Evolutionary conservation across 2,113 vertebrate species (phyloP), one percentile per base, ranked within the genome.

Genomic region (Bungarus multicinctus): DNA sequence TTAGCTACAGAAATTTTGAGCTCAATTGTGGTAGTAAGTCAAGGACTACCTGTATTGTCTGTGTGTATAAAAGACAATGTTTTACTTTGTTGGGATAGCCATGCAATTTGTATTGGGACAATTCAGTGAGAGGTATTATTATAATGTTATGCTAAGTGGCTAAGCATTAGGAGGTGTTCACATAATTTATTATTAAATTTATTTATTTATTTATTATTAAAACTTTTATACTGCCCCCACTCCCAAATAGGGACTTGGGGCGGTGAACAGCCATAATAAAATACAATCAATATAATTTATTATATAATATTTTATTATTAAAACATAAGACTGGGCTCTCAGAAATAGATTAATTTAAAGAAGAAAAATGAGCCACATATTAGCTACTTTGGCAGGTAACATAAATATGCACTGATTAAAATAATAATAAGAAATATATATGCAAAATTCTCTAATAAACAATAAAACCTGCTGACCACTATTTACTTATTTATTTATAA

Each of bases 371-470:
- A 86, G 45, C 39, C 10, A 47, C 30, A 55, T 43, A 39, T 64
- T 91, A 69, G 43, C 88, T 30, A 34, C 9, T 9, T 60, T 47
- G 6, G 3, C 6, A 52, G 14, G 22, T 27, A 23, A 90, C 57
- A 43, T 10, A 34, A 50, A 92, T 18, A 10, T 11, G 1, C 43
- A 57, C 16, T 85, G 3, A 45, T 87, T 90, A 2, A 47, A 90
- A 60, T 89, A 88, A 0, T 89, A 64, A 43, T 74, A 90, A 18
- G 50, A 81, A 85, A 57, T 22, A 57, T 57, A 57, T 86, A 45
- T 58, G 43, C 52, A 0, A 93, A 20, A 57, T 86, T 81, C 88
- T 87, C 74, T 94, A 94, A 91, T 92, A 94, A 94, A 94, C 16
- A 4, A 34, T 60, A 94, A 55, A 74, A 90, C 74, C 86, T 93